Evolutionary conservation across 2,888 invertebrate species (phyloP).

Genomic region (Phyllotreta striolata): DNA sequence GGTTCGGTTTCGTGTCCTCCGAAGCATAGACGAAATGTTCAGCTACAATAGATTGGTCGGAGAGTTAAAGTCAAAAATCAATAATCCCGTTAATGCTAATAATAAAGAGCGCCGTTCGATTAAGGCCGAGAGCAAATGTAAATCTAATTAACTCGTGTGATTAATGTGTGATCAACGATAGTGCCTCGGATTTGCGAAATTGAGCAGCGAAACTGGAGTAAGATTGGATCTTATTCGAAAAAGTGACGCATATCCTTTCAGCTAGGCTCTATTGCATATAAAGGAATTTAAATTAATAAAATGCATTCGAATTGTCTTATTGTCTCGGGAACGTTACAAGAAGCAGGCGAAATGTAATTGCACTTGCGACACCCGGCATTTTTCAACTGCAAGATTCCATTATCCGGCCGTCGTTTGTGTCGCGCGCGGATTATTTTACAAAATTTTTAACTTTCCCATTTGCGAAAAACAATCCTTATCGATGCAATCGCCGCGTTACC

Average conservation of each 20-base stretch:
- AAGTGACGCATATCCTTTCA: conserved; percentile 9
- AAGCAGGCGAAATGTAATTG: conserved; percentile 11
- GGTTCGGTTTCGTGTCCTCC: conserved; percentile 2
- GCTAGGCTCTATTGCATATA: conserved; percentile 11
- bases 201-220: background rate
- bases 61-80: conserved; percentile 6
- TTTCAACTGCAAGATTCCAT: conserved; percentile 6
- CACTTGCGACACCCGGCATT: background rate
- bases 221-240: conserved; percentile 2
- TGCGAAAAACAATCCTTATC: too few relatives aligned
- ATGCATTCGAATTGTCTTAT: conserved; percentile 14
- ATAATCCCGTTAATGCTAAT: conserved; percentile 5
- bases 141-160: too few relatives aligned
- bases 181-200: conserved; percentile 7
- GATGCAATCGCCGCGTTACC: too few relatives aligned
- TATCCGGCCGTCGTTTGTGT: background rate
- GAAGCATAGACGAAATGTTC: conserved; percentile 11
- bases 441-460: too few relatives aligned
- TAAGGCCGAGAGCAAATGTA: too few relatives aligned
- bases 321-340: conserved; percentile 16
- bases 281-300: conserved; percentile 19
- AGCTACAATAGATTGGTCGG: background rate
- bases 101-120: too few relatives aligned
- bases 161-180: too few relatives aligned
- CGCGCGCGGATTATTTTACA: too few relatives aligned